Base-by-base conservation (phyloP, 2,113 vertebrate species). In the Oryzias javanicus region DNA sequence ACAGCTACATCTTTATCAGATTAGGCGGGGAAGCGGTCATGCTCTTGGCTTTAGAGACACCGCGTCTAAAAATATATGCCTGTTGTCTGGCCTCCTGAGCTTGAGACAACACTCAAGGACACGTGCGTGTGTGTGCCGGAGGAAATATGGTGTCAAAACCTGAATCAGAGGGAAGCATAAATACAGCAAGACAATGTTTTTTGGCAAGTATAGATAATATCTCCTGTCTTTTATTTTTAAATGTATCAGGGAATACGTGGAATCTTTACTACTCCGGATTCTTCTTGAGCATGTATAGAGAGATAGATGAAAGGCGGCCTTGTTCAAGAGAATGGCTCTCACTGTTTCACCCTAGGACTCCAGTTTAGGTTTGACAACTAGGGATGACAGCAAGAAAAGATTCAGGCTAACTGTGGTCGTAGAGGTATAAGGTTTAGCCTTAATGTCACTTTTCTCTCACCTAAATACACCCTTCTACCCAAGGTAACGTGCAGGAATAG, bases 241-340 rank as follows among this genome's bases (percentile, higher is more conserved):
- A 7, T 29, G 22, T 29, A 29, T 29, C 7, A 6, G 6, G 27
- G 27, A 7, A 29, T 29, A 27, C 27, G 5, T 35, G 8, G 10
- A 8, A 12, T 35, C 29, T 8, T 35, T 35, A 12, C 2, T 35
- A 12, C 3, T 35, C 35, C 8, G 10, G 35, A 35, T 66, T 47
- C 4, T 47, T 10, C 65, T 60, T 55, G 7, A 46, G 41, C 61
- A 15, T 65, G 68, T 69, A 78, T 80, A 70, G 79, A 69, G 85
- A 85, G 63, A 72, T 64, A 81, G 74, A 70, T 17, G 88, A 92
- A 91, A 89, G 88, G 78, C 78, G 61, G 78, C 83, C 82, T 88
- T 91, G 89, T 91, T 45, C 89, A 79, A 62, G 75, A 90, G 81
- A 92, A 92, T 85, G 86, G 81, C 80, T 77, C 68, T 84, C 62